Evolutionary conservation across 2,797 vertebrate genomes (phyloP).

Genomic region (Zenarchopterus dispar): DNA sequence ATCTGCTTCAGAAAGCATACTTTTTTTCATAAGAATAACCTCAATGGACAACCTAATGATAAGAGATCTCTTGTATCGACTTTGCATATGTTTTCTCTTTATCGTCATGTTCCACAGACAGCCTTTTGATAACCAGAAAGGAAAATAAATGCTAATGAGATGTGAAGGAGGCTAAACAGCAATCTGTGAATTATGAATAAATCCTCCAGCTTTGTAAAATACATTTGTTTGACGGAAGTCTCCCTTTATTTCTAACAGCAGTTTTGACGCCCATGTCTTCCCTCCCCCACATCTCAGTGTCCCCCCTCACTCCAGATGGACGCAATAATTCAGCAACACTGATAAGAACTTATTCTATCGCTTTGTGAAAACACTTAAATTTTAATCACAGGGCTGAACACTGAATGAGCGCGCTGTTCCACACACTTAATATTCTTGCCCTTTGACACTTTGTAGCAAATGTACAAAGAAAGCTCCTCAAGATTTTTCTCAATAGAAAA

Average conservation of each 20-base stretch:
- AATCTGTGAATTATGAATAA: not conserved
- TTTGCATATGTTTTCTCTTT: slow-evolving; percentile 58
- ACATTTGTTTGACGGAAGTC: slow-evolving; percentile 25
- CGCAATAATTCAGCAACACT: slow-evolving; percentile 54
- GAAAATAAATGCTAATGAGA: slow-evolving; percentile 46
- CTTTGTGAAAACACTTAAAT: slow-evolving; percentile 63
- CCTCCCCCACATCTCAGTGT: slow-evolving; percentile 33
- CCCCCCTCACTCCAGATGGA: slow-evolving; percentile 9
- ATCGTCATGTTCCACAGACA: slow-evolving; percentile 59
- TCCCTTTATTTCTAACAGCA: slow-evolving; percentile 44
- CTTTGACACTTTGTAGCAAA: not conserved
- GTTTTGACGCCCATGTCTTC: slow-evolving; percentile 58
- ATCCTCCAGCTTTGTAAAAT: slow-evolving; percentile 31
- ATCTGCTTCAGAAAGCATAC: slow-evolving; percentile 41
- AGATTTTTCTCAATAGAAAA: too few species aligned
- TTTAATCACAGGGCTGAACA: slow-evolving; percentile 57
- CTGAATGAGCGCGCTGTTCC: slow-evolving; percentile 80
- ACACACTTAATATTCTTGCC: slow-evolving; percentile 75
- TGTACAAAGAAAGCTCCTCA: too few species aligned
- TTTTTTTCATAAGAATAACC: slow-evolving; percentile 8
- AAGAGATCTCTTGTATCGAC: slow-evolving; percentile 31
- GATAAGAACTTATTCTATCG: slow-evolving; percentile 75
- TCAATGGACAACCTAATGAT: slow-evolving; percentile 21
- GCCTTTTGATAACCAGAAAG: slow-evolving; percentile 64
- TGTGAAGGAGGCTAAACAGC: slow-evolving; percentile 10